phyloP scores from a whole-genome alignment of 2,797 vertebrate genomes.

The Hafferia zeledoni region DNA sequence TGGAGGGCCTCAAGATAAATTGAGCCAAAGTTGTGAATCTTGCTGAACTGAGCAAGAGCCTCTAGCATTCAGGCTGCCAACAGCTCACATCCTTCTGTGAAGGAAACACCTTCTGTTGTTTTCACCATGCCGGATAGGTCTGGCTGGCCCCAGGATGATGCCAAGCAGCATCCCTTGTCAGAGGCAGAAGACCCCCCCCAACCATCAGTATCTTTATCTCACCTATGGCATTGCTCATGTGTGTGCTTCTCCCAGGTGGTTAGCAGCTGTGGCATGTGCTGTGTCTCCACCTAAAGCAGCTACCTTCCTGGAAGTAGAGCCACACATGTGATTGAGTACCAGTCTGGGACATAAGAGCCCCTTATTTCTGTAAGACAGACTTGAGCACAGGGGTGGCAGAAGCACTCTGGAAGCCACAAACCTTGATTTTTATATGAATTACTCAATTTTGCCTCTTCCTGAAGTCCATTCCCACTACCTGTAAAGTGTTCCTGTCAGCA shows the following conservation, averaged over 20 bases:
- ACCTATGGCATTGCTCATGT: rapidly evolving
- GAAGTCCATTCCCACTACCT: neutral
- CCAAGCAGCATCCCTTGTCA: neutral
- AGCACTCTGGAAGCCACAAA: neutral
- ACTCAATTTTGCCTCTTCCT: neutral
- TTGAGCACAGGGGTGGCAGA: neutral
- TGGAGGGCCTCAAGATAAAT: rapidly evolving
- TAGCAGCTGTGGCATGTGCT: neutral
- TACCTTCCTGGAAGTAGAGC: neutral
- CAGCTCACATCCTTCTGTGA: neutral
- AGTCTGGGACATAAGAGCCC: neutral
- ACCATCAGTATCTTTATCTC: neutral
- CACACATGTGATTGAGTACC: rapidly evolving
- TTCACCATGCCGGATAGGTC: neutral
- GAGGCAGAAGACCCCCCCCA: neutral
- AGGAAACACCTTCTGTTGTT: neutral
- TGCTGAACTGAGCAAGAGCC: neutral
- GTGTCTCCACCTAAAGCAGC: neutral
- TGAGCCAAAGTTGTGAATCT: neutral
- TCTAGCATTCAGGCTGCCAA: neutral
- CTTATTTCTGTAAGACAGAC: neutral
- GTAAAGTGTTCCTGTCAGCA: neutral
- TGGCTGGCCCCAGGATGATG: rapidly evolving
- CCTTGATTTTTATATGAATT: neutral
- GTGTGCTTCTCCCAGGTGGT: neutral